phyloP scores from a whole-genome alignment of 2,113 vertebrate genomes.

The Pseudonaja textilis region DNA sequence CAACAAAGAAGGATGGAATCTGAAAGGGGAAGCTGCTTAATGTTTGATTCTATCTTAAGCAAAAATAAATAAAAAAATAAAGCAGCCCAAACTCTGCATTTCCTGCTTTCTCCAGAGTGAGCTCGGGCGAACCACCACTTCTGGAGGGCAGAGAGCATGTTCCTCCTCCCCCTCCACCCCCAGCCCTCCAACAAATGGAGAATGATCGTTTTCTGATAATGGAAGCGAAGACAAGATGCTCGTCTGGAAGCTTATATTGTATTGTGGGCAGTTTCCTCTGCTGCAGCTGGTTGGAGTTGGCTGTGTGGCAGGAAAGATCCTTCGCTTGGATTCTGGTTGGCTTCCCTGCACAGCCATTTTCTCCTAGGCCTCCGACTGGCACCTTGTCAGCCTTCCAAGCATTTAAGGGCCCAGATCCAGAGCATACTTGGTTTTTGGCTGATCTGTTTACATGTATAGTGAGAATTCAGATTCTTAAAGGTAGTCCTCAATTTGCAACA shows the following conservation, averaged over 20 bases:
- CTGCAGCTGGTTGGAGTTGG: neutral
- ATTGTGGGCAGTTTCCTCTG: neutral
- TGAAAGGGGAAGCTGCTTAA: neutral
- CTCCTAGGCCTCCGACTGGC: neutral
- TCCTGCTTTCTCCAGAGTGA: neutral
- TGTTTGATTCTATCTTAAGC: neutral
- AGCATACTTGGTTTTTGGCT: neutral
- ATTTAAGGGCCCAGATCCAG: neutral
- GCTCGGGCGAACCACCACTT: neutral
- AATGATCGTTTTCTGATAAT: neutral
- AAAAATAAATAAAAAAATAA: neutral
- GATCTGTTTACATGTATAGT: neutral
- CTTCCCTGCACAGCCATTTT: neutral
- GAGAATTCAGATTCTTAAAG: neutral
- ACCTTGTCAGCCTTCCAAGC: neutral
- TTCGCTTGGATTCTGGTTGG: fast-evolving
- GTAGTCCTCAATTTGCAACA: too few relatives aligned
- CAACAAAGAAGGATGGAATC: neutral
- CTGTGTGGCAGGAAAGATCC: neutral
- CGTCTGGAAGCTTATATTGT: neutral
- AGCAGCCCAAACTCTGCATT: neutral
- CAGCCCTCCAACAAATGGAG: neutral
- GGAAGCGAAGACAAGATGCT: neutral
- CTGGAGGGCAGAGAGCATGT: neutral
- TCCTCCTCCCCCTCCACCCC: neutral